These are phyloP conservation scores for Gryllus bimaculatus DNA, from an alignment of 1,140 invertebrate genomes.

Conservation along the genomic window DNA sequence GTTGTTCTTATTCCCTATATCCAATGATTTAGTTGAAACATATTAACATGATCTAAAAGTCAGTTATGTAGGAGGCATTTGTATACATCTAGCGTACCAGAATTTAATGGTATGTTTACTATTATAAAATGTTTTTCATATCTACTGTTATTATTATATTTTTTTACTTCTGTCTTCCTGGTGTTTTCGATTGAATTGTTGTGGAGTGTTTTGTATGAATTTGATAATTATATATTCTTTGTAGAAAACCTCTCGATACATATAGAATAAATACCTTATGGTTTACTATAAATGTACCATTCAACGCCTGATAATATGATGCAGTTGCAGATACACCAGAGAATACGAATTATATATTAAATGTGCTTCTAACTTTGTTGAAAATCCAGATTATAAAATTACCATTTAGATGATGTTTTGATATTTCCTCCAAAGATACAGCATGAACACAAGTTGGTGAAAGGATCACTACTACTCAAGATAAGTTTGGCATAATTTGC, in stretches of 20 bases:
- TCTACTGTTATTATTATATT: neutral
- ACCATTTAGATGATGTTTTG: constrained; percentile 73
- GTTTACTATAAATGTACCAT: constrained; percentile 51
- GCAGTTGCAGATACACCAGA: constrained; percentile 35
- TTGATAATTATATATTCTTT: constrained; percentile 24
- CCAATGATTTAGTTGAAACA: no score
- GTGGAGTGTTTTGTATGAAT: neutral
- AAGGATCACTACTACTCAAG: constrained; percentile 75
- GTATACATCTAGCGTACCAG: no score
- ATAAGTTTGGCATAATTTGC: constrained; percentile 56
- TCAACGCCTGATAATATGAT: constrained; percentile 49
- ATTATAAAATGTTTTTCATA: no score
- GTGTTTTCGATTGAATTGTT: neutral
- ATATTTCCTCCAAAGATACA: constrained; percentile 64
- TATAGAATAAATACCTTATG: constrained; percentile 77
- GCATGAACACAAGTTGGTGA: constrained; percentile 55
- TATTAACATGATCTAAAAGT: no score
- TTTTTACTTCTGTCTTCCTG: neutral
- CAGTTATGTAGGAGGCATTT: no score
- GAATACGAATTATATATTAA: constrained; percentile 46
- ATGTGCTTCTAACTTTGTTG: constrained; percentile 44
- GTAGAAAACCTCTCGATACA: constrained; percentile 60
- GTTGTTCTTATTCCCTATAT: no score
- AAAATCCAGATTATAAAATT: constrained; percentile 69
- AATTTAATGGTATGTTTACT: no score